Evolutionary conservation across 2,113 vertebrate genomes (phyloP), one percentile per base, ranked within the genome.

Genomic region (Bungarus multicinctus): DNA sequence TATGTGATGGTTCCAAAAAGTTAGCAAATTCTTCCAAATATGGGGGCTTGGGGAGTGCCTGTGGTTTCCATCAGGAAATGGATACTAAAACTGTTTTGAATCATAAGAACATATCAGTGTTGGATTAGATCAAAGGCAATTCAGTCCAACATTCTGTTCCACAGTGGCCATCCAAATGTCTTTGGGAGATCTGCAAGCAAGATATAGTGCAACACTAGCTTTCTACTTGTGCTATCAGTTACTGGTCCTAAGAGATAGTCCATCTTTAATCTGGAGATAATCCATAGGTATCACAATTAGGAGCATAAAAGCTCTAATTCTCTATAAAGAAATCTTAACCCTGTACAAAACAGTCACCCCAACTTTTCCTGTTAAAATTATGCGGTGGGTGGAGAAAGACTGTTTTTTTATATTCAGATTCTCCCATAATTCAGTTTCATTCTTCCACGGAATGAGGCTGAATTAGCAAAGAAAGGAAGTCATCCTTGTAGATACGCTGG

Each of bases 11-110:
- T 93, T 95, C 92, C 90, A 94, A 94, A 94, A 93, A 92, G 90
- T 92, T 87, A 91, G 18, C n/a, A 92, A 92, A 89, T 92, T 94
- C 60, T 30, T 96, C 95, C 93, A 92, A 93, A 93, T 93, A 55
- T 81, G n/a, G 91, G 30, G 88, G 90, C 23, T 93, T 52, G 92
- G 20, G 30, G 27, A 91, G 52, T 92, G 95, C 69, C 74, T 93
- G 10, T 92, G 85, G 7, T 27, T 87, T 95, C n/a, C 52, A 43
- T 25, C 30, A 95, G 87, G 93, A 95, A 96, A 94, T 64, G 45
- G 60, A 91, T 89, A 91, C 91, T 95, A 90, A 95, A 25, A 57
- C 22, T 91, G 85, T 69, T 96, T 74, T 92, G 93, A 93, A 93
- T 81, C 74, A 43, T 43, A 81, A 81, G 74, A 81, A 81, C n/a